phyloP scores from a whole-genome alignment of 2,888 invertebrate species.

The Microctonus brassicae region DNA sequence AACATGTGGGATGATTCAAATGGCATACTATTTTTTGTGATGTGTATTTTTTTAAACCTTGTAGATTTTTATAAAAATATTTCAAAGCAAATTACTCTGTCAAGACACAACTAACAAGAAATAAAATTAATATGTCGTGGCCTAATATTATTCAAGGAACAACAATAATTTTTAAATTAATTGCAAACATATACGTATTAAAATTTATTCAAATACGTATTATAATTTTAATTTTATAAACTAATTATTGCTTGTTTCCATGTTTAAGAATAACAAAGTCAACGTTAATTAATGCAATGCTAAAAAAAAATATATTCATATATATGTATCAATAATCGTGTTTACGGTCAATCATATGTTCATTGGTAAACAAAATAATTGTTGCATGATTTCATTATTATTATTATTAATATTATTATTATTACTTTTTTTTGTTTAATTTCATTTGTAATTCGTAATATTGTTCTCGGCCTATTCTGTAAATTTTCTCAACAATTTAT shows the following conservation, averaged over 20 bases:
- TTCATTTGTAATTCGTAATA: slow-evolving; percentile 35
- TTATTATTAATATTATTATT: slow-evolving; percentile 40
- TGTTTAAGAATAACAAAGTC: slow-evolving; percentile 25
- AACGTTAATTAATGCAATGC: slow-evolving; percentile 21
- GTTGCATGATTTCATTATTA: slow-evolving; percentile 39
- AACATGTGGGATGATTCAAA: slow-evolving; percentile 48
- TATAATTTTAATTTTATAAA: neutral
- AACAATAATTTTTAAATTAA: slow-evolving; percentile 14
- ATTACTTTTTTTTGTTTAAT: slow-evolving; percentile 13
- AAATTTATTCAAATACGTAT: too few species aligned
- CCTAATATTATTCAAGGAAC: neutral
- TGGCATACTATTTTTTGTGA: slow-evolving; percentile 66
- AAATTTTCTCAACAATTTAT: slow-evolving; percentile 51
- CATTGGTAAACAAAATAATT: slow-evolving; percentile 3
- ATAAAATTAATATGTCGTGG: slow-evolving; percentile 13
- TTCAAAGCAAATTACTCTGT: slow-evolving; percentile 33
- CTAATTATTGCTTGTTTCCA: slow-evolving; percentile 25
- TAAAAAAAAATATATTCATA: slow-evolving; percentile 15
- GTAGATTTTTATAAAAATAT: slow-evolving; percentile 60
- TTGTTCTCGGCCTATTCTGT: slow-evolving; percentile 67
- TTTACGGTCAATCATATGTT: slow-evolving; percentile 35
- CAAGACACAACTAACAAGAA: slow-evolving; percentile 41
- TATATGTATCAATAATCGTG: slow-evolving; percentile 33
- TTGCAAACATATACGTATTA: neutral
- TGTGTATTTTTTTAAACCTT: slow-evolving; percentile 64